Base-by-base conservation (phyloP, 1,140 invertebrate species). In the Helicoverpa zea region DNA sequence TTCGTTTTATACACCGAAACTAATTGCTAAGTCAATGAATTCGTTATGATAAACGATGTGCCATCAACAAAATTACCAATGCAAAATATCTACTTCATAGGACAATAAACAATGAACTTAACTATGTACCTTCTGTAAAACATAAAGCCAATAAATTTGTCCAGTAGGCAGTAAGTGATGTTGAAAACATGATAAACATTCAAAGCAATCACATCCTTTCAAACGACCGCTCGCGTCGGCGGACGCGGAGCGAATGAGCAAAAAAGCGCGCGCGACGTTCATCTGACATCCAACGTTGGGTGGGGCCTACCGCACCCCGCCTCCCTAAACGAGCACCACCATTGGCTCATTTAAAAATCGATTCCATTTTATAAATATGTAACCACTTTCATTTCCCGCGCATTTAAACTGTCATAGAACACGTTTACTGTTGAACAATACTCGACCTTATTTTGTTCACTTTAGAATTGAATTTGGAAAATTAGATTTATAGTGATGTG, bases 351-450 rank as follows among this genome's bases (percentile, higher is more conserved):
- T 94, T 94, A 92, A 94, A 94, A 94, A 94, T 94, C 93, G 93
- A 94, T 94, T 93, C 91, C 93, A 92, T 94, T 94, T 94, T 92
- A 93, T 94, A 94, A 94, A 94, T 94, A 94, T 94, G 93, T 94
- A 94, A 93, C 93, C 91, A 89, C 90, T 94, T 93, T 88, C 87
- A 43, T 87, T 89, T 79, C 70, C 52, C 59, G 58, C 89, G 80
- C 72, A 73, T 73, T 83, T 52, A 83, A 61, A 91, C 30, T 35
- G 86, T 76, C 68, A 58, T 79, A 82, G 68, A 3, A 18, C 18
- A 49, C 52, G 9, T 0, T 1, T 0, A 14, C 14, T 5, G 4
- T n/a, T 0, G 16, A 23, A 54, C 2, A 16, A 77, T 47, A 23
- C 5, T 49, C 59, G 47, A 29, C 51, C 51, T 74, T 75, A 66